Conservation (phyloP, 2,888 invertebrate genomes). For the Napeogenes inachia region DNA sequence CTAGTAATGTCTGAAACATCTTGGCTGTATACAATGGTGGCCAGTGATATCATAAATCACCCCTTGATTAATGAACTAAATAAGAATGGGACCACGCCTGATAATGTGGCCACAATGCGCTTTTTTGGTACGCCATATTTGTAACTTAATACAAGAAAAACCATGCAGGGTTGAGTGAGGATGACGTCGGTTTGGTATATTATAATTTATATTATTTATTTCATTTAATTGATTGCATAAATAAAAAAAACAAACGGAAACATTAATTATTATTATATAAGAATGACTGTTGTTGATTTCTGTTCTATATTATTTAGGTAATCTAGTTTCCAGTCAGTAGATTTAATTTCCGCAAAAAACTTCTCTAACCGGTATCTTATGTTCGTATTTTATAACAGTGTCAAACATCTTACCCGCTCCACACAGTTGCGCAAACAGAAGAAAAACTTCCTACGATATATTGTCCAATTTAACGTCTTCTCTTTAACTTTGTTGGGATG, state of each 20-base stretch:
- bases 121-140: slow-evolving; percentile 23
- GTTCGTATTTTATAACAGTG: slow-evolving; percentile 48
- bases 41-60: slow-evolving; percentile 62
- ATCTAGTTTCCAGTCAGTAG: neutral
- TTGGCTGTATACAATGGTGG: slow-evolving; percentile 34
- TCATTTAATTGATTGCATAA: neutral
- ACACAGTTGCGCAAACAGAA: slow-evolving; percentile 30
- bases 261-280: no score
- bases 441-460: slow-evolving; percentile 33
- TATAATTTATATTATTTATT: neutral
- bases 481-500: slow-evolving; percentile 28
- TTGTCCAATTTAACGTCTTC: slow-evolving; percentile 29
- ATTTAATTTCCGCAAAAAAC: slow-evolving; percentile 12
- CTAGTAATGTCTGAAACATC: slow-evolving; percentile 34
- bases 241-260: no score
- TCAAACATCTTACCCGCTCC: slow-evolving; percentile 43
- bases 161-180: neutral
- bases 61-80: slow-evolving; percentile 61
- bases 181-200: slow-evolving; percentile 4
- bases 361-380: slow-evolving; percentile 12
- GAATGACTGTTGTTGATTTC: no score
- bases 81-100: slow-evolving; percentile 26
- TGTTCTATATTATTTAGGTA: no score
- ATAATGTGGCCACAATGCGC: slow-evolving; percentile 24
- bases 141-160: neutral